Evolutionary conservation across 2,797 vertebrate species (phyloP).

Genomic region (Tympanoctomys barrerae): DNA sequence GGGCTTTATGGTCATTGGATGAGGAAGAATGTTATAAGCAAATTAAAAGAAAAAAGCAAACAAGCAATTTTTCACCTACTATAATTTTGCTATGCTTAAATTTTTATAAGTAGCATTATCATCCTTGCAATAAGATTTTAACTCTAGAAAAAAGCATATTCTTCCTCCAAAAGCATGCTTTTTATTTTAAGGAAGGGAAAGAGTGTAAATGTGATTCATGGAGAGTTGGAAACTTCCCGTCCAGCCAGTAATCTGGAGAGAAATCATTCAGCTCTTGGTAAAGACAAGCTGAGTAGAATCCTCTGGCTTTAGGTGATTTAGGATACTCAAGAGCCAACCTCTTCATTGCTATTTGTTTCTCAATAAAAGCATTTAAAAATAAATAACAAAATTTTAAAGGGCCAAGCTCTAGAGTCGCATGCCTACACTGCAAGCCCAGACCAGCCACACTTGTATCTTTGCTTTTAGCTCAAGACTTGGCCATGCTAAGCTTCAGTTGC

Average conservation of each 20-base stretch:
- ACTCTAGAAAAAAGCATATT: conserved; percentile 17
- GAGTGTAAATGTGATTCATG: neutral
- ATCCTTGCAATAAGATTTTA: conserved; percentile 8
- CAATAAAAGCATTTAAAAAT: too few relatives aligned
- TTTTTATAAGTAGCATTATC: conserved; percentile 54
- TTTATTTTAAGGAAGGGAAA: conserved; percentile 31
- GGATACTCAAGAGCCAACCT: neutral
- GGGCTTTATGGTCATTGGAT: neutral
- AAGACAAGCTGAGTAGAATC: neutral
- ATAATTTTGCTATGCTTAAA: conserved; percentile 22
- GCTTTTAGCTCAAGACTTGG: neutral
- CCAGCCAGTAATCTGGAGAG: neutral
- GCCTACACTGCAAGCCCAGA: neutral
- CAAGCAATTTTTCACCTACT: neutral
- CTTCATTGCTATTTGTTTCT: too few relatives aligned
- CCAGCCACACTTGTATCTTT: rapidly evolving
- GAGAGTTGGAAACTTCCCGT: neutral
- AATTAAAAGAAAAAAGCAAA: neutral
- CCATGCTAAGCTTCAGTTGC: neutral
- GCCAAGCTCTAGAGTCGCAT: neutral
- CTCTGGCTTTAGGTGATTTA: conserved; percentile 4
- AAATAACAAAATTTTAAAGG: neutral
- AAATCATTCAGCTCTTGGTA: neutral
- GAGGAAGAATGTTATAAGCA: neutral
- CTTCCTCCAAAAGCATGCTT: conserved; percentile 34